phyloP scores from a whole-genome alignment of 1,140 invertebrate species.

The Conopomorpha cramerella region DNA sequence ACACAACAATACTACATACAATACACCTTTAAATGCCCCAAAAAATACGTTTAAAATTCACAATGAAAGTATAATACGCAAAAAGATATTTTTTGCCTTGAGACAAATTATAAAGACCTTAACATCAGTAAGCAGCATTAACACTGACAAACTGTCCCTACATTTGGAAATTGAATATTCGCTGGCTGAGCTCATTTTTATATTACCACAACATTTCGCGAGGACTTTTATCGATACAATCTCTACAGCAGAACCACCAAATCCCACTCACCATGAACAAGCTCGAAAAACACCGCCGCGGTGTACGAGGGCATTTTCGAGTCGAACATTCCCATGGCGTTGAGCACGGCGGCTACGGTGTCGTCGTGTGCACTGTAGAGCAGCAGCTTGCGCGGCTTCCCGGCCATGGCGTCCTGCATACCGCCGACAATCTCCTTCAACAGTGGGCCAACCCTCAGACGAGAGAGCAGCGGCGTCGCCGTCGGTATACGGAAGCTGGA shows the following conservation, averaged over 20 bases:
- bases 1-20: no score
- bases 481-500: slow-evolving; percentile 52
- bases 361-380: slow-evolving; percentile 85
- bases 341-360: slow-evolving; percentile 77
- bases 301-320: slow-evolving; percentile 74
- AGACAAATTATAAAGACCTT: neutral
- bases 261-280: slow-evolving; percentile 49
- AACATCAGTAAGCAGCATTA: no score
- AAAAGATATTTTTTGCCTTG: neutral
- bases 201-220: neutral
- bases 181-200: neutral
- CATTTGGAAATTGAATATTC: no score
- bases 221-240: neutral
- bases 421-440: slow-evolving; percentile 68
- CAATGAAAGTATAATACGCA: no score
- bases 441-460: slow-evolving; percentile 66
- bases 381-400: slow-evolving; percentile 64
- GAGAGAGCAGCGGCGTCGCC: slow-evolving; percentile 56
- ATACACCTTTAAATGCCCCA: no score
- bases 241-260: neutral
- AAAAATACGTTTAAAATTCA: no score
- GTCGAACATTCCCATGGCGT: slow-evolving; percentile 75
- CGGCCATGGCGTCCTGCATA: slow-evolving; percentile 52
- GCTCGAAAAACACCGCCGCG: slow-evolving; percentile 73
- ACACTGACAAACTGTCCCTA: no score